Base-by-base conservation (phyloP, 2,113 vertebrate genomes). In the Podarcis raffonei region DNA sequence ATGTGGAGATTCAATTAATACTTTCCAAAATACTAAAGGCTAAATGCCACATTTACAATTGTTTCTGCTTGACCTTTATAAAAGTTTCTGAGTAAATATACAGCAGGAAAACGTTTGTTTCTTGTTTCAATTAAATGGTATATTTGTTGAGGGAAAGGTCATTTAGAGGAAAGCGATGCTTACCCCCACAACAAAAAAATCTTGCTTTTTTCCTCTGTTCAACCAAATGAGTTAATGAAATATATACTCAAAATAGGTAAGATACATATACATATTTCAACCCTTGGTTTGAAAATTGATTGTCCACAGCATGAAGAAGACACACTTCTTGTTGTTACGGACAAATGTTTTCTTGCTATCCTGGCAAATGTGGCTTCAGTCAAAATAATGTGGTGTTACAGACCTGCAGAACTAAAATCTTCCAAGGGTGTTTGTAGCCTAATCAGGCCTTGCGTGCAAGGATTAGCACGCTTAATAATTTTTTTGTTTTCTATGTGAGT, bases 21-120 rank as follows among this genome's bases (percentile, higher is more conserved):
- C 93, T 94, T 96, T 89, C 88, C 87, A 94, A 96, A 97, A 95
- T 95, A 96, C 93, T 92, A 96, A 93, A 94, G 89, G 88, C 87
- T 94, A 97, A 97, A 97, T 97, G 97, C 95, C 95, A 97, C 96
- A 97, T 97, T 96, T 97, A 96, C 96, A 97, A 95, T 96, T 96
- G 94, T 97, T 97, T 96, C 96, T 94, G 95, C 92, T 83, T 97
- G 96, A 97, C 97, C 97, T 97, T 97, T 97, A 94, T 95, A 96
- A 96, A 96, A 96, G 93, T 94, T 95, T 96, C 94, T 94, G 93
- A 90, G 96, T 97, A 97, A 97, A 97, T 95, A 97, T 95, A 95
- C 88, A 96, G 95, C 96, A 95, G 86, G 1, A 93, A 95, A 94
- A 93, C 93, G 93, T 97, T 96, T 97, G 93, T 95, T 96, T 96